Percentiles rank a stretch among this genome's conserved stretches.
Conservation (phyloP, 2,113 vertebrate genomes). For the Megalops atlanticus region DNA sequence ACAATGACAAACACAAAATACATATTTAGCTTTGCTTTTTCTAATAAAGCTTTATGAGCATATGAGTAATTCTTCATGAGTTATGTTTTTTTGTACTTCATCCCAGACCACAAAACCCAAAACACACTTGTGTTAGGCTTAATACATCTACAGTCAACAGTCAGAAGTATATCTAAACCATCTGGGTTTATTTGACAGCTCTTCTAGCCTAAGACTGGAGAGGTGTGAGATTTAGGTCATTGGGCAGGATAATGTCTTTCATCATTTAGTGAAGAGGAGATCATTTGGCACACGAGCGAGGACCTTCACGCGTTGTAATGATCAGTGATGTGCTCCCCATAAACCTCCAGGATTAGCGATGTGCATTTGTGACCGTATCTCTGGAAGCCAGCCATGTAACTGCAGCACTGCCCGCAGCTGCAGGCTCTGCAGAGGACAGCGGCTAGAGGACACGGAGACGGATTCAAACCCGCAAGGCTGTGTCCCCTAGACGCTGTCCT, state of each 20-base stretch:
- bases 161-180: neutral
- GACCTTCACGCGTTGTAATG: neutral
- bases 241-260: neutral
- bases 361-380: neutral
- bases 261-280: neutral
- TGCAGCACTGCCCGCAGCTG: too few species aligned
- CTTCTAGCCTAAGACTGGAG: neutral
- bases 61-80: too few species aligned
- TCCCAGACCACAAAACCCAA: neutral
- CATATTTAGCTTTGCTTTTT: too few species aligned
- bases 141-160: neutral
- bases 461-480: too few species aligned
- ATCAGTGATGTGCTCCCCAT: neutral
- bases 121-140: neutral
- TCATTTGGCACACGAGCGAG: neutral
- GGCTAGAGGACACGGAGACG: too few species aligned
- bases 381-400: too few species aligned
- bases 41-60: too few species aligned
- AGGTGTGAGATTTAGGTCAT: too few species aligned
- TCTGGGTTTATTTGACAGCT: neutral
- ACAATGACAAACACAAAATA: too few species aligned
- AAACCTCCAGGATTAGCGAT: neutral
- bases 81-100: too few species aligned
- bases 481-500: too few species aligned
- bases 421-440: too few species aligned